phyloP scores from a whole-genome alignment of 35 echinoderm and acorn worm genomes.

The Ophioderma brevispina region DNA sequence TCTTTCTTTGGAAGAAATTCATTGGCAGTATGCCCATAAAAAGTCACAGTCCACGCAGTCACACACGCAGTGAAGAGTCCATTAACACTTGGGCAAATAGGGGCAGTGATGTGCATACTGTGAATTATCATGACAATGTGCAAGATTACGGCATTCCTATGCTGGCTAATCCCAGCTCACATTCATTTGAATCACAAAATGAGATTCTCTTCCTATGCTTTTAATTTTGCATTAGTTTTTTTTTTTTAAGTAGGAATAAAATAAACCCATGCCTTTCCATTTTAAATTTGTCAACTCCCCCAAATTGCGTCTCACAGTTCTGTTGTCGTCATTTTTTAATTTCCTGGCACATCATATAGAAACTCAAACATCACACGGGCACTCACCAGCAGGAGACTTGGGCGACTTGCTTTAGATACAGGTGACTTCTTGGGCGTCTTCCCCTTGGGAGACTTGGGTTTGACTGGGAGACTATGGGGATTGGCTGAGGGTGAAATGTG shows the following conservation, averaged over 20 bases:
- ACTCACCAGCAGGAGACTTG: neutral
- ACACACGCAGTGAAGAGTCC: too few relatives aligned
- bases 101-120: too few relatives aligned
- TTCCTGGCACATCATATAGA: too few relatives aligned
- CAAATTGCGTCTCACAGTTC: neutral
- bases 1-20: too few relatives aligned
- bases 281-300: neutral
- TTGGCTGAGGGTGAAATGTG: slow-evolving; percentile 3
- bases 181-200: too few relatives aligned
- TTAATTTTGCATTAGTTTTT: neutral
- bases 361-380: too few relatives aligned
- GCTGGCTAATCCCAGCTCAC: too few relatives aligned
- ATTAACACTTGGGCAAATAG: too few relatives aligned
- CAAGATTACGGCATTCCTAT: too few relatives aligned
- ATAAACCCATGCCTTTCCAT: neutral
- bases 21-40: too few relatives aligned
- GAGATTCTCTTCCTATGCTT: neutral
- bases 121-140: too few relatives aligned
- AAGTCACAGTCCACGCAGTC: too few relatives aligned
- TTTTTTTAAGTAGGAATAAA: neutral
- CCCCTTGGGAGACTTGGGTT: neutral
- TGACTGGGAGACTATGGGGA: neutral
- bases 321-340: neutral
- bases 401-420: neutral
- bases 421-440: slow-evolving; percentile 14